These are phyloP conservation scores for Stichodactyla mertensii DNA, from an alignment of 64 coral and sea anemone species.

Conservation along the genomic window DNA sequence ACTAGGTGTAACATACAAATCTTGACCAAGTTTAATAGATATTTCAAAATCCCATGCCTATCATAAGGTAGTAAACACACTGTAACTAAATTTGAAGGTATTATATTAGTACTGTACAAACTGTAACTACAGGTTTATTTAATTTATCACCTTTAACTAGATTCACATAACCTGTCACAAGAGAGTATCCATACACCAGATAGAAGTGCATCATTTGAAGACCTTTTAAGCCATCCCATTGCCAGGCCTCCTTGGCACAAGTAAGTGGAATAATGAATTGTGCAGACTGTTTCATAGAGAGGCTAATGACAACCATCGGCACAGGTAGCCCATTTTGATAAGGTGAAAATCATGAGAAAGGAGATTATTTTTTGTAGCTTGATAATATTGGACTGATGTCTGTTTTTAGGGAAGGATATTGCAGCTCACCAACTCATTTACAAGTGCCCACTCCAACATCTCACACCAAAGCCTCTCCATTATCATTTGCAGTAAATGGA, in stretches of 20 bases:
- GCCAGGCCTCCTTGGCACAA: slow-evolving; percentile 41
- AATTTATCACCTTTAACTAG: background rate
- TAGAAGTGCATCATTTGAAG: slow-evolving; percentile 46
- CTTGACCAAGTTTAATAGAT: no score
- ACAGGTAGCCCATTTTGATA: no score
- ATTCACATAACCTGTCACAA: slow-evolving; percentile 33
- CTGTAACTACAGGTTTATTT: background rate
- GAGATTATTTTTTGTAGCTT: no score
- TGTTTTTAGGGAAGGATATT: slow-evolving; percentile 51
- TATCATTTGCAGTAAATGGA: slow-evolving; percentile 21
- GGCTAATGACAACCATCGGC: no score
- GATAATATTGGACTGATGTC: background rate
- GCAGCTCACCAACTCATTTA: slow-evolving; percentile 67
- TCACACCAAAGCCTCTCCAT: slow-evolving; percentile 52
- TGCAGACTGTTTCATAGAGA: background rate
- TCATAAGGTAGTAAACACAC: no score
- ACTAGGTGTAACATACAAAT: no score
- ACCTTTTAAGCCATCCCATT: slow-evolving; percentile 27
- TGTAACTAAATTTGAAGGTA: no score
- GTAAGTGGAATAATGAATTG: background rate
- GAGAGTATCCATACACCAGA: slow-evolving; percentile 42
- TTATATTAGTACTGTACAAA: no score
- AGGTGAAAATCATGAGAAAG: no score
- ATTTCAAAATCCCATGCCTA: no score
- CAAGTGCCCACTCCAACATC: slow-evolving; percentile 53